Percentiles rank a stretch among this genome's conserved stretches.
These are phyloP conservation scores for Tolypeutes matacus DNA, from an alignment of 2,797 vertebrate genomes.

Conservation along the genomic window DNA sequence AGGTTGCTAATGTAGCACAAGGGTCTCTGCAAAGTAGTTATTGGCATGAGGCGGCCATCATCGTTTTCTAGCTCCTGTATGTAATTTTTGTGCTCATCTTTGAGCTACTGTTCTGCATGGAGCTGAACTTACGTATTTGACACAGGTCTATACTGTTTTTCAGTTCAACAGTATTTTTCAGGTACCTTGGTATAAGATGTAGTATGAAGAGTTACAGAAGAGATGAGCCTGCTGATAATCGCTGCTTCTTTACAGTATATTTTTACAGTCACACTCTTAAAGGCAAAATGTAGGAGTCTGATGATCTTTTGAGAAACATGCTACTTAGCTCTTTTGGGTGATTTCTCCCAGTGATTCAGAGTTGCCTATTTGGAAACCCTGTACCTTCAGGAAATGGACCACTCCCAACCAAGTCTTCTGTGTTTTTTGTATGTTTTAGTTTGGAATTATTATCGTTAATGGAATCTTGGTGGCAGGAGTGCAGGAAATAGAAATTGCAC, in stretches of 20 bases:
- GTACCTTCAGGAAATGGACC: constrained; percentile 73
- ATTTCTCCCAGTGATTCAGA: constrained; percentile 52
- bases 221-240: not conserved
- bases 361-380: not conserved
- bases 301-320: constrained; percentile 21
- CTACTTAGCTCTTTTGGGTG: not conserved
- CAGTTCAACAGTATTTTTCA: not conserved
- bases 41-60: not conserved
- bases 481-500: constrained; percentile 42
- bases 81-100: not conserved
- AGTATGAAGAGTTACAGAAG: not conserved
- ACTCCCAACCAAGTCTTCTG: not conserved
- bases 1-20: not conserved
- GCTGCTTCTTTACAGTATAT: not conserved
- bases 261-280: not conserved
- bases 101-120: accelerated
- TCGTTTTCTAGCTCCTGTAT: not conserved
- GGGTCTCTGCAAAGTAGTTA: not conserved
- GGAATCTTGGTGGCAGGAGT: constrained; percentile 32
- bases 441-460: constrained; percentile 22
- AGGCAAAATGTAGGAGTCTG: not conserved
- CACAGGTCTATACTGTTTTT: not conserved
- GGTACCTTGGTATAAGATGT: not conserved
- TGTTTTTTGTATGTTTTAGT: not conserved
- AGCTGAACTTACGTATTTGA: not conserved